Base-by-base conservation (phyloP, 2,888 invertebrate species). In the Tetragonula carbonaria region DNA sequence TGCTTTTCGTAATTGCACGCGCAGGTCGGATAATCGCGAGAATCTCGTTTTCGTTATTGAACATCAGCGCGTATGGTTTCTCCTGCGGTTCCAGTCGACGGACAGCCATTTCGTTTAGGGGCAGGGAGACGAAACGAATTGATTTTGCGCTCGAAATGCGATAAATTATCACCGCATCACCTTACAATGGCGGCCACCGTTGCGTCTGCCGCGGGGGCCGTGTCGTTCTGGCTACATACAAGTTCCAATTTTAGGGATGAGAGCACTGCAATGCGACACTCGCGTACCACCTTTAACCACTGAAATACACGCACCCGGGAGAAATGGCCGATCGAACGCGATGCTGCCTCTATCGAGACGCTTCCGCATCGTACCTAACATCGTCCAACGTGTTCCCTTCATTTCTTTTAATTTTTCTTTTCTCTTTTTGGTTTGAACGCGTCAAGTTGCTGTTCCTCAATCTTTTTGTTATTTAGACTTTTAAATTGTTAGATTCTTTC, bases 261-360 rank as follows among this genome's bases (percentile, higher is more conserved):
- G 84, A 88, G 87, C 83, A 87, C 90, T 79, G 91, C 91, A 91
- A 88, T 91, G 91, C 91, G 91, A 89, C 90, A 90, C 83, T 87
- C 82, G 74, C 67, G 78, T 74, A 76, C 80, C 72, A 74, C 87
- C 85, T 85, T 87, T 79, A 83, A 82, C 90, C 86, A 51, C 78
- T 67, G 74, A 53, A 74, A 78, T 80, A 78, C 74, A 84, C 86
- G 78, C 82, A 86, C 79, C 82, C 16, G 23, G 59, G 18, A 59
- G 68, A 71, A 68, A 50, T 18, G 70, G 38, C n/a, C 67, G 67
- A 80, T 76, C 80, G 78, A 84, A 83, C 63, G 65, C 66, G 62
- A 45, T 53, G 67, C 38, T n/a, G 33, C 14, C 62, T 75, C 55
- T 45, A 72, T 71, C 50, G 71, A 14, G 38, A 28, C 23, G 16